Evolutionary conservation across 2,888 invertebrate species (phyloP).

Genomic region (Philonicus albiceps): DNA sequence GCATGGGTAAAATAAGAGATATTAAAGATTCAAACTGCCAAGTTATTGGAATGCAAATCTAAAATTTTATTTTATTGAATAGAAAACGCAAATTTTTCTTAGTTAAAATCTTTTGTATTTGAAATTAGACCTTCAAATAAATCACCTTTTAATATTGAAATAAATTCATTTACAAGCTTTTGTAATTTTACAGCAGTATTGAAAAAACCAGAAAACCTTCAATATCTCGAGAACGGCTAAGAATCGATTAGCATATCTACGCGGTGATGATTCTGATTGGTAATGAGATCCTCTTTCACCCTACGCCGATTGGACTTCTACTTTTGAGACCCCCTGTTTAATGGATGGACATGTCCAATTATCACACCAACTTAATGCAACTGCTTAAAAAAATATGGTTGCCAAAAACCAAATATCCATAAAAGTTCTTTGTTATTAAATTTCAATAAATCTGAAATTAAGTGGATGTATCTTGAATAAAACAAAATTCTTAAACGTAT

Average conservation of each 20-base stretch:
- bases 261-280: background rate
- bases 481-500: background rate
- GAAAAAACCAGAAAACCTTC: background rate
- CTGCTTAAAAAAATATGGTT: background rate
- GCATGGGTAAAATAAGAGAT: too few species aligned
- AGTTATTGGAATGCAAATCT: background rate
- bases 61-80: background rate
- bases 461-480: background rate
- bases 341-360: background rate
- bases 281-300: background rate
- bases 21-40: too few species aligned
- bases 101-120: background rate
- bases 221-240: background rate
- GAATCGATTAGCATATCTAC: background rate
- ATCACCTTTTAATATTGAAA: background rate
- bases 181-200: background rate
- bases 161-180: background rate
- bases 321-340: background rate
- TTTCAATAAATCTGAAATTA: background rate
- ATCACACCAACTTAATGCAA: background rate
- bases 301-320: background rate
- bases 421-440: background rate
- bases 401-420: background rate
- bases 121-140: background rate
- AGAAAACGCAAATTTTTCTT: background rate